Evolutionary conservation across 2,113 vertebrate genomes (phyloP).

Genomic region (Triplophysa dalaica): DNA sequence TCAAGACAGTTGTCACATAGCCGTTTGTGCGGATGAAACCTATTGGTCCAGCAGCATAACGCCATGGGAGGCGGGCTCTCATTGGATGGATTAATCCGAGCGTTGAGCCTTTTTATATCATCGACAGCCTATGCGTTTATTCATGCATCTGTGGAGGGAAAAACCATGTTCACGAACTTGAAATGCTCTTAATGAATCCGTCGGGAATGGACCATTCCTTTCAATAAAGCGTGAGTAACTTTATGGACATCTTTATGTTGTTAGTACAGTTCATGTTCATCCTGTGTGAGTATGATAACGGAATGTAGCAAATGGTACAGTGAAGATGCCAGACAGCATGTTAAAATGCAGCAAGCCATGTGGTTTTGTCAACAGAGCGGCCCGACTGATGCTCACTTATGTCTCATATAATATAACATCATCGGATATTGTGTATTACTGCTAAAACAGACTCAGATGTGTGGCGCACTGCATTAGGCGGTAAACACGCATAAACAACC

Average conservation of each 20-base stretch:
- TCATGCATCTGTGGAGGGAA: constrained; percentile 1
- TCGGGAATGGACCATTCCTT: background rate
- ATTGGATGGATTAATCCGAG: constrained; percentile 10
- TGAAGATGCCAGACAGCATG: constrained; percentile 10
- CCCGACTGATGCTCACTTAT: background rate
- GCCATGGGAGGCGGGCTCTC: constrained; percentile 35
- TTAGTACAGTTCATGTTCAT: background rate
- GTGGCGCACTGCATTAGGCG: background rate
- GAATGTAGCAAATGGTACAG: background rate
- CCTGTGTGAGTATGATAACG: background rate
- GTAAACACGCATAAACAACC: background rate
- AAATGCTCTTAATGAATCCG: background rate
- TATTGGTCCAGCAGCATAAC: constrained; percentile 43
- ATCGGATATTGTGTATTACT: background rate
- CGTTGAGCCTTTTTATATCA: background rate
- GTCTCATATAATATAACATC: background rate
- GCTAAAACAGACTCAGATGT: background rate
- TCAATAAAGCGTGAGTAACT: constrained; percentile 28
- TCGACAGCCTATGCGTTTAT: background rate
- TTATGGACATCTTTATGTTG: background rate
- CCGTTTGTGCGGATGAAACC: constrained; percentile 1
- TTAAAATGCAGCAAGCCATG: background rate
- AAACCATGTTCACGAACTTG: background rate
- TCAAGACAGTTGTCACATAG: background rate
- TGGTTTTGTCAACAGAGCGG: background rate